Conservation (phyloP, 2,113 vertebrate genomes). For the Anarhynchus alexandrinus region DNA sequence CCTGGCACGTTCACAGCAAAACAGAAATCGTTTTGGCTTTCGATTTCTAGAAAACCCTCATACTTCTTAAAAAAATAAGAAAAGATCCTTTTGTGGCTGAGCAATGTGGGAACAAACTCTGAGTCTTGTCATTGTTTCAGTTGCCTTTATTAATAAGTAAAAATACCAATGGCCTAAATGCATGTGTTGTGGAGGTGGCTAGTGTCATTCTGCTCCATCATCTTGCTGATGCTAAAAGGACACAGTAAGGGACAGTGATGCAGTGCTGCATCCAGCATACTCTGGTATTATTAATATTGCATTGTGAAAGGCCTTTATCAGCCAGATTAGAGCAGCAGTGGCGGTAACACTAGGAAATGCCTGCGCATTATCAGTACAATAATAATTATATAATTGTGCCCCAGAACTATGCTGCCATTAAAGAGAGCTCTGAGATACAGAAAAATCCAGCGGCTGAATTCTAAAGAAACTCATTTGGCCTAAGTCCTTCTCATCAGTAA, state of each 20-base stretch:
- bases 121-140: not conserved
- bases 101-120: not conserved
- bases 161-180: not conserved
- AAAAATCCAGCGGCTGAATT: not conserved
- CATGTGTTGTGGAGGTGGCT: not conserved
- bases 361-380: not conserved
- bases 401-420: not conserved
- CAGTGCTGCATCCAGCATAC: not conserved
- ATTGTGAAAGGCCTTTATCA: slow-evolving; percentile 5
- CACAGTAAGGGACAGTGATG: not conserved
- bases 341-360: not conserved
- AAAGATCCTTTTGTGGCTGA: not conserved
- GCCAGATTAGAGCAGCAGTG: not conserved
- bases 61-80: not conserved
- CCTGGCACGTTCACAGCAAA: not conserved
- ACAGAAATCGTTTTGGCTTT: not conserved
- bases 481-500: not conserved
- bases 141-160: not conserved
- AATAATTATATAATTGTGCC: not conserved
- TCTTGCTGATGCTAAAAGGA: not conserved
- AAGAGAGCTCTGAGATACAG: not conserved
- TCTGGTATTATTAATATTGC: not conserved
- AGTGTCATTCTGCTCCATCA: not conserved
- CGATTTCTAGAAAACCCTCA: not conserved
- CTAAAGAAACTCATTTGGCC: not conserved